Conservation (phyloP, 2,888 invertebrate genomes). For the Mylabris sibirica region DNA sequence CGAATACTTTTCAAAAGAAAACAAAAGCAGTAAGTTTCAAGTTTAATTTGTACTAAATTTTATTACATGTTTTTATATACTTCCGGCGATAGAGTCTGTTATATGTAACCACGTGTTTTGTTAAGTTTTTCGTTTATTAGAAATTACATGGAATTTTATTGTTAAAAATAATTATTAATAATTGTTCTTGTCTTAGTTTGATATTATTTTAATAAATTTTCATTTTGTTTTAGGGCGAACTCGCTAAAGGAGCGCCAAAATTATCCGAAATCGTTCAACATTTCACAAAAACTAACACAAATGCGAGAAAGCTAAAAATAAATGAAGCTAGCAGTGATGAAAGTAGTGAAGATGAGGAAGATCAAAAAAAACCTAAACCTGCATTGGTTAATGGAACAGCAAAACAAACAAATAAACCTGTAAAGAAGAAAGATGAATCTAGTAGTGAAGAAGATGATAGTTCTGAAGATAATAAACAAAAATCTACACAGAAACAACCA, state of each 20-base stretch:
- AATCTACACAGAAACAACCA: slow-evolving; percentile 30
- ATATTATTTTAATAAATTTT: background rate
- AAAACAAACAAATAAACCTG: slow-evolving; percentile 30
- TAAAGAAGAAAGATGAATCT: slow-evolving; percentile 32
- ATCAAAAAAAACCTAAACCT: slow-evolving; percentile 37
- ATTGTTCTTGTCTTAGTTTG: background rate
- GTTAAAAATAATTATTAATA: background rate
- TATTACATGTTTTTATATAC: slow-evolving; percentile 25
- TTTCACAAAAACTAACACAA: slow-evolving; percentile 64
- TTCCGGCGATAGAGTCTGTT: background rate
- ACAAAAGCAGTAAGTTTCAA: slow-evolving; percentile 75
- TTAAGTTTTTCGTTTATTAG: background rate
- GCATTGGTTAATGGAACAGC: slow-evolving; percentile 28
- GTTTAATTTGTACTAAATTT: slow-evolving; percentile 18
- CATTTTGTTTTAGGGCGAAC: slow-evolving; percentile 65
- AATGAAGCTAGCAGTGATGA: slow-evolving; percentile 42
- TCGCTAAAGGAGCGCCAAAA: slow-evolving; percentile 71
- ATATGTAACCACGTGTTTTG: slow-evolving; percentile 24
- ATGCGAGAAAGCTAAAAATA: slow-evolving; percentile 58
- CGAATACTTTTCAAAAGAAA: slow-evolving; percentile 74
- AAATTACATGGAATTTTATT: background rate
- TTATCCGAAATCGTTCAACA: slow-evolving; percentile 69
- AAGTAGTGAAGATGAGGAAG: slow-evolving; percentile 45
- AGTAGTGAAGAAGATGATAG: slow-evolving; percentile 43
- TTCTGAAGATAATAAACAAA: slow-evolving; percentile 41